Evolutionary conservation across 2,113 vertebrate genomes (phyloP).

Genomic region (Salvator merianae): DNA sequence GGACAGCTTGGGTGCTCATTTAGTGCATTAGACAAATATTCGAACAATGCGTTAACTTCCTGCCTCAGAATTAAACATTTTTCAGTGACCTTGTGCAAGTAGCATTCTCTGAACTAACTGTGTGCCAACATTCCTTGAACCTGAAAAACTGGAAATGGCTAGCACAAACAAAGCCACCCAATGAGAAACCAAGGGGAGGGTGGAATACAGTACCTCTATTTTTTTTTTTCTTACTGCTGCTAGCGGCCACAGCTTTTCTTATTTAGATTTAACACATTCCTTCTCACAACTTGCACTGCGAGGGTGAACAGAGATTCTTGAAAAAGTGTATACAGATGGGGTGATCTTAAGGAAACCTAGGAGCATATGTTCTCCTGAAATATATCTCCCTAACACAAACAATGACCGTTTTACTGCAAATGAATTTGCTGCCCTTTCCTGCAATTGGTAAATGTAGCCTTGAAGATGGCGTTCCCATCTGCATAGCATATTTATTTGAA

Average conservation of each 20-base stretch:
- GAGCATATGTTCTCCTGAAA: not conserved
- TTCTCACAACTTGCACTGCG: not conserved
- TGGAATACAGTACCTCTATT: constrained; percentile 10
- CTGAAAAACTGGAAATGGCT: not conserved
- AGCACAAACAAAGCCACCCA: constrained; percentile 40
- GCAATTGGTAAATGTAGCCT: not conserved
- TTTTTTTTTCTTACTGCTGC: constrained; percentile 1
- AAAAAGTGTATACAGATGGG: not conserved
- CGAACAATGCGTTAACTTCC: not conserved
- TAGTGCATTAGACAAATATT: not conserved
- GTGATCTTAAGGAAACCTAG: not conserved
- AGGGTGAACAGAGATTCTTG: not conserved
- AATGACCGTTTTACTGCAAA: not conserved
- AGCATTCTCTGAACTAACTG: not conserved
- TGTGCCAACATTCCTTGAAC: constrained; percentile 16
- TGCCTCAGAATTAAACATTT: constrained; percentile 4
- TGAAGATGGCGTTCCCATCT: not conserved
- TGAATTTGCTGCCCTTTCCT: not conserved
- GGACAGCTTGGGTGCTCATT: accelerated
- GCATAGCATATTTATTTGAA: not conserved
- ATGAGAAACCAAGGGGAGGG: not conserved
- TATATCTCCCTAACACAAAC: not conserved
- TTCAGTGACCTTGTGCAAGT: not conserved
- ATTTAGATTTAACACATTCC: not conserved
- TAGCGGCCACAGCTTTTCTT: constrained; percentile 6